A percentile compares a stretch with the other conserved stretches of the same genome.
phyloP scores from a whole-genome alignment of 2,888 invertebrate genomes.

The Aleiodes testaceus region DNA sequence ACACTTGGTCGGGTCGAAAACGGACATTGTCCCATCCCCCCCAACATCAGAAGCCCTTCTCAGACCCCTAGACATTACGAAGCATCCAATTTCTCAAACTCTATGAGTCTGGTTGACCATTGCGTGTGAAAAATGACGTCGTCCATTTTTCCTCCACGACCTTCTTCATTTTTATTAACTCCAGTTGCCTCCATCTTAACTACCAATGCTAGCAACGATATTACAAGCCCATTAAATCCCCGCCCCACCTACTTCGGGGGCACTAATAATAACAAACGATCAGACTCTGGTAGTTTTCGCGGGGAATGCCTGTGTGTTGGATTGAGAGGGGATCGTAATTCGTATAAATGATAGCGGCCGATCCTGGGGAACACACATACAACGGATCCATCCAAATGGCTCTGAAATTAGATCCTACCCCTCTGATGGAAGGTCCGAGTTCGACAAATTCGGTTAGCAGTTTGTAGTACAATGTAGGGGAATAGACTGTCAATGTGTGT shows the following conservation, averaged over 20 bases:
- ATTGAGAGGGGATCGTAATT: conserved; percentile 65
- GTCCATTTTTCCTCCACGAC: not conserved
- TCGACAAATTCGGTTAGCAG: conserved; percentile 72
- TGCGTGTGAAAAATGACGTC: conserved; percentile 13
- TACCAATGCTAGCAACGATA: conserved; percentile 37
- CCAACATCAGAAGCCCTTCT: conserved; percentile 6
- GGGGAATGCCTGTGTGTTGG: conserved; percentile 44
- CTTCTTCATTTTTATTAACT: conserved; percentile 20
- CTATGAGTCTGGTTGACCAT: conserved; percentile 25
- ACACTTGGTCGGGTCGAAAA: conserved; percentile 34
- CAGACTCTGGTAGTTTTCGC: conserved; percentile 1
- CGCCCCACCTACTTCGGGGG: conserved; percentile 29
- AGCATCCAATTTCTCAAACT: conserved; percentile 29
- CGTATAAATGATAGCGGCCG: conserved; percentile 71
- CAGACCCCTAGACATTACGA: not conserved
- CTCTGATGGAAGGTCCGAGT: conserved; percentile 55
- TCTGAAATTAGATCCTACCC: conserved; percentile 71
- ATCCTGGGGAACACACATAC: conserved; percentile 50
- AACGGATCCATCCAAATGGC: conserved; percentile 68
- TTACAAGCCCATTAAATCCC: conserved; percentile 54
- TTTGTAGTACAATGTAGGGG: conserved; percentile 34
- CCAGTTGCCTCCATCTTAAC: conserved; percentile 23
- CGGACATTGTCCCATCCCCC: conserved; percentile 34
- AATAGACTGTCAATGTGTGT: conserved; percentile 3
- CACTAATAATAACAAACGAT: conserved; percentile 61